These are phyloP conservation scores for Sitta europaea DNA, from an alignment of 2,113 vertebrate species.

Conservation along the genomic window DNA sequence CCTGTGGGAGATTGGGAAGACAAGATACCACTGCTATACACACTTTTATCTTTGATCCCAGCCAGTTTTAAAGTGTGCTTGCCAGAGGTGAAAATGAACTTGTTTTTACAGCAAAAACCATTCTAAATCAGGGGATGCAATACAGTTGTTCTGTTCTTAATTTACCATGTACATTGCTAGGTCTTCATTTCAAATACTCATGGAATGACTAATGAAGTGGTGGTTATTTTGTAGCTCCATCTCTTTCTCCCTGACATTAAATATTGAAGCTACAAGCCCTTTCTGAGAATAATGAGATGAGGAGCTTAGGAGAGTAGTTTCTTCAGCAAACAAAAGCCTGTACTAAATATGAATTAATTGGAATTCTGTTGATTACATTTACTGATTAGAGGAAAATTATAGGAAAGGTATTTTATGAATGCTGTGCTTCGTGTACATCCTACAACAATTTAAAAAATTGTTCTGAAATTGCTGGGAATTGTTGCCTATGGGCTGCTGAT, in stretches of 20 bases:
- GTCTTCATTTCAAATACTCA: not conserved
- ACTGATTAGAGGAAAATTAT: not conserved
- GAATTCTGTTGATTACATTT: not conserved
- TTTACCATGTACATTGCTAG: not conserved
- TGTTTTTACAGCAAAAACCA: not conserved
- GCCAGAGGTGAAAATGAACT: not conserved
- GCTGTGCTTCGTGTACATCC: not conserved
- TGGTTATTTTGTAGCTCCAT: not conserved
- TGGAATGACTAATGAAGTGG: conserved; percentile 10
- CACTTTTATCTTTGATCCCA: not conserved
- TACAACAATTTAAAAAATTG: not conserved
- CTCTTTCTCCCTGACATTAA: not conserved
- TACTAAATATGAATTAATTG: not conserved
- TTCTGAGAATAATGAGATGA: not conserved
- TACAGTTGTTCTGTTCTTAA: not conserved
- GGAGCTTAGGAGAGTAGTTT: not conserved
- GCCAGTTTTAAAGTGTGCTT: not conserved
- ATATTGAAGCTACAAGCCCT: conserved; percentile 23
- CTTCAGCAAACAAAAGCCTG: not conserved
- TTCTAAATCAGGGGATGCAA: not conserved
- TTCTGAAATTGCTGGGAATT: not conserved
- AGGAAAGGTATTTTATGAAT: not conserved
- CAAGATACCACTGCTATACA: not conserved
- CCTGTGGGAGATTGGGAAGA: not conserved
- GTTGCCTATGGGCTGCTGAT: not conserved